A percentile compares a stretch with the other conserved stretches of the same genome.
These are phyloP conservation scores for Polydrusus pterygomalis DNA, from an alignment of 2,888 invertebrate genomes.

Conservation along the genomic window DNA sequence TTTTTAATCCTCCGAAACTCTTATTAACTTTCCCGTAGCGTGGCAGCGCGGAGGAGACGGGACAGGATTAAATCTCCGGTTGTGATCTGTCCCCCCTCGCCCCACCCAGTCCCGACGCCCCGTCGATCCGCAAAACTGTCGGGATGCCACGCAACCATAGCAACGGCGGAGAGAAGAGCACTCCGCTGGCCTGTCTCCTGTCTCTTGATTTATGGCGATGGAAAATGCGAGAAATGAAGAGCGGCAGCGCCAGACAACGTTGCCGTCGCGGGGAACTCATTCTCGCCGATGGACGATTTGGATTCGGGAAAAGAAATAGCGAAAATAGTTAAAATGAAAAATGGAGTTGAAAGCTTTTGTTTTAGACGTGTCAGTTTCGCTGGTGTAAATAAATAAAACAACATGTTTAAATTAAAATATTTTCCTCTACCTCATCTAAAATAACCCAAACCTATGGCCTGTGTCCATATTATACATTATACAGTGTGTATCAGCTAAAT, in stretches of 20 bases:
- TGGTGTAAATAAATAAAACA: not conserved
- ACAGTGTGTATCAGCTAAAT: too few relatives aligned
- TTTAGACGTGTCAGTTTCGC: not conserved
- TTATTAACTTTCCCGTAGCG: conserved; percentile 72
- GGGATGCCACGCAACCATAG: conserved; percentile 74
- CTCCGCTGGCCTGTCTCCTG: conserved; percentile 73
- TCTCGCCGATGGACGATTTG: conserved; percentile 37
- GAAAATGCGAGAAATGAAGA: conserved; percentile 75
- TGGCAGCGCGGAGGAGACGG: conserved; percentile 51
- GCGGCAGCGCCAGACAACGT: conserved; percentile 65
- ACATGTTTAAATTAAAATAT: not conserved
- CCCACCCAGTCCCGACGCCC: conserved; percentile 49
- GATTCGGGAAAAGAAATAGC: conserved; percentile 27
- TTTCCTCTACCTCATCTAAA: too few relatives aligned
- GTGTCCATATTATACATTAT: too few relatives aligned
- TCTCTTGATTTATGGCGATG: conserved; percentile 74
- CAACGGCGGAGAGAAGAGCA: conserved; percentile 73
- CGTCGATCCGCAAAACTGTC: conserved; percentile 68
- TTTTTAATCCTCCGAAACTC: conserved; percentile 73
- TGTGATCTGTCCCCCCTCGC: conserved; percentile 65
- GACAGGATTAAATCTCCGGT: conserved; percentile 73
- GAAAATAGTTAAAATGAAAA: conserved; percentile 21
- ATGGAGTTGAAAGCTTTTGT: conserved; percentile 11
- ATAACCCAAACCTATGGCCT: too few relatives aligned
- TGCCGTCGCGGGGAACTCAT: conserved; percentile 35